Evolutionary conservation across 2,113 vertebrate genomes (phyloP), one percentile per base, ranked within the genome.

Genomic region (Eurystomus gularis): DNA sequence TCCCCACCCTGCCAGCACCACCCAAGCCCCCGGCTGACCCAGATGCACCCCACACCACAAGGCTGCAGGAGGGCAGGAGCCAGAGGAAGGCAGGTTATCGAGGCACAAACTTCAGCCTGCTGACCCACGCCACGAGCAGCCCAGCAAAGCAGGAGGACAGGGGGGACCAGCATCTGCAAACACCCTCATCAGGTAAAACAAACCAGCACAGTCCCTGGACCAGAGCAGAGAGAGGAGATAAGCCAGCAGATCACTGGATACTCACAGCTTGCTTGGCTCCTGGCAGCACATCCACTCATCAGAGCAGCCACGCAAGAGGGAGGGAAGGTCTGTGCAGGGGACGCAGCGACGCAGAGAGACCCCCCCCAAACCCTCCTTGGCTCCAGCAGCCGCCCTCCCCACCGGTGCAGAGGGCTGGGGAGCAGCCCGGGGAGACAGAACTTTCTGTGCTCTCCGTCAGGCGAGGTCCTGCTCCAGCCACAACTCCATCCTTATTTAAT

Each of bases 101-200:
- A 24, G 31, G 31, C 11, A 86, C 10, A 29, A 7, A 7, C 51
- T 35, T 17, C 71, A 24, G 31, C 72, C 20, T 9, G 0, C 21
- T 2, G 12, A 14, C 48, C 44, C 6, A 0, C 10, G 0, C 21
- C 61, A 1, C 23, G 5, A 70, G 3, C 0, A 0, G 69, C n/a
- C 70, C 73, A 9, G 46, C 13, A 33, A 40, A 33, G 9, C 2
- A 0, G 0, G 0, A 1, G n/a, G 10, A 17, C 33, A 1, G 0
- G 0, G 0, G 1, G n/a, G 10, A 17, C 33, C 1, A 1, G 13
- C 14, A 12, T 2, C 68, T 58, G 17, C n/a, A 6, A 31, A 64
- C 5, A 0, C 52, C 1, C 21, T 11, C 1, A 0, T 0, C 33
- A 2, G 11, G 6, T 0, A 2, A 35, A 33, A 52, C 3, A 8